Conservation (phyloP, 2,888 invertebrate species). For the Pachymerium ferrugineum region DNA sequence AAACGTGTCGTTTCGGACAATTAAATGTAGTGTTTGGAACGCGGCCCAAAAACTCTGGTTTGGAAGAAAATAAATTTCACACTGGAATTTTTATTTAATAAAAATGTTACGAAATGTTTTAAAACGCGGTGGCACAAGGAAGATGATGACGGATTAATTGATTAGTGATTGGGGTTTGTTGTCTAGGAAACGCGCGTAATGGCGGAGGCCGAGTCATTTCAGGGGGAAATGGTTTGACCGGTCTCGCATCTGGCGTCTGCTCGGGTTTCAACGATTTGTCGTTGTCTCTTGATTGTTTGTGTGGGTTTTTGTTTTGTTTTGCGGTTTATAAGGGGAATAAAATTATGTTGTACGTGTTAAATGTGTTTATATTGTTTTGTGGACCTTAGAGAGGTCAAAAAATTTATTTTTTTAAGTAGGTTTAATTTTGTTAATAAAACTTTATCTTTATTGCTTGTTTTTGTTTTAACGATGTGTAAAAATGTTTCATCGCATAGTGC, state of each 20-base stretch:
- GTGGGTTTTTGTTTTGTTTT: background rate
- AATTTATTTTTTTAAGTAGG: no score
- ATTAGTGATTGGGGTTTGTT: background rate
- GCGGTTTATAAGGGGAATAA: no score
- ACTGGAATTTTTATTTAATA: background rate
- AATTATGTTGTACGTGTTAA: no score
- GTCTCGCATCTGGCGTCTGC: conserved; percentile 5
- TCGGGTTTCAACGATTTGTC: conserved; percentile 3
- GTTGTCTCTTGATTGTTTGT: background rate
- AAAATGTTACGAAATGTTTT: background rate
- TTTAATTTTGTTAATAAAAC: no score
- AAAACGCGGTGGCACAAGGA: background rate
- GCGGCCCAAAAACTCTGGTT: background rate
- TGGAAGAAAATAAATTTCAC: no score
- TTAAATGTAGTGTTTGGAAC: conserved; percentile 13
- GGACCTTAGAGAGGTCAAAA: no score
- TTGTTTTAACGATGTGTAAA: no score
- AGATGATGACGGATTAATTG: background rate
- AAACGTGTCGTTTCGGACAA: conserved; percentile 10
- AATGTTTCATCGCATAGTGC: no score
- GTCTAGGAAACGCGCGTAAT: background rate
- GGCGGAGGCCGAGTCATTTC: conserved; percentile 19
- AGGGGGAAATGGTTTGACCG: conserved; percentile 14
- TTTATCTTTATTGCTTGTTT: no score
- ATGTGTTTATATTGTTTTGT: no score